Percentiles rank a stretch among this genome's conserved stretches.
Conservation (phyloP, 2,888 invertebrate genomes). For the Corbicula japonica region DNA sequence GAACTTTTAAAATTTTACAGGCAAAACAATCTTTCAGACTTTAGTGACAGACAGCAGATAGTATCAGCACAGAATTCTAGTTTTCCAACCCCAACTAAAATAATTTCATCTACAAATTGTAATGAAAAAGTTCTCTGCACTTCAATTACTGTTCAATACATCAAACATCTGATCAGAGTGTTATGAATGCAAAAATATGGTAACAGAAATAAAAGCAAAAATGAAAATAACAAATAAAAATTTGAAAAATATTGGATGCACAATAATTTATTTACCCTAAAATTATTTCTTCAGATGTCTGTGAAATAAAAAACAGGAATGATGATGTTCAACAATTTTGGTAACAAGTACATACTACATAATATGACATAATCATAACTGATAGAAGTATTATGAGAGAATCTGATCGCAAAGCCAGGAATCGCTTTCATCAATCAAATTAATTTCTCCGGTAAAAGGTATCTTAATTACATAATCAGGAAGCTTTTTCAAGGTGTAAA, state of each 20-base stretch:
- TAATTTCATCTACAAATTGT: no score
- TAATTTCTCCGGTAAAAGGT: neutral
- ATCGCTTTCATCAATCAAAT: conserved; percentile 1
- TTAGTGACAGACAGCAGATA: no score
- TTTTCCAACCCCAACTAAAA: no score
- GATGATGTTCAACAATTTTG: neutral
- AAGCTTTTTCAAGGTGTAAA: conserved; percentile 11
- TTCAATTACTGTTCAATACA: no score
- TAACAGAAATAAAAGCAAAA: conserved; percentile 16
- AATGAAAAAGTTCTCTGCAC: no score
- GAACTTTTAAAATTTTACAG: no score
- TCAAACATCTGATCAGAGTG: no score
- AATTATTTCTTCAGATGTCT: conserved; percentile 66
- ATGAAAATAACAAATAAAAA: neutral
- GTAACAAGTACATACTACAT: neutral
- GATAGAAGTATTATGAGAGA: neutral
- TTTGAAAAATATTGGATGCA: conserved; percentile 22
- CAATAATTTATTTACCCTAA: conserved; percentile 52
- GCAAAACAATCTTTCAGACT: no score
- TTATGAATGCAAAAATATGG: neutral
- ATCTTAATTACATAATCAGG: conserved; percentile 16
- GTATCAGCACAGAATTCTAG: no score
- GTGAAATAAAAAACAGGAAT: conserved; percentile 26
- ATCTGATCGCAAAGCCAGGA: neutral
- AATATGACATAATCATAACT: conserved; percentile 2